phyloP scores from a whole-genome alignment of 2,113 vertebrate genomes.

The Corythornis madagascariensis region DNA sequence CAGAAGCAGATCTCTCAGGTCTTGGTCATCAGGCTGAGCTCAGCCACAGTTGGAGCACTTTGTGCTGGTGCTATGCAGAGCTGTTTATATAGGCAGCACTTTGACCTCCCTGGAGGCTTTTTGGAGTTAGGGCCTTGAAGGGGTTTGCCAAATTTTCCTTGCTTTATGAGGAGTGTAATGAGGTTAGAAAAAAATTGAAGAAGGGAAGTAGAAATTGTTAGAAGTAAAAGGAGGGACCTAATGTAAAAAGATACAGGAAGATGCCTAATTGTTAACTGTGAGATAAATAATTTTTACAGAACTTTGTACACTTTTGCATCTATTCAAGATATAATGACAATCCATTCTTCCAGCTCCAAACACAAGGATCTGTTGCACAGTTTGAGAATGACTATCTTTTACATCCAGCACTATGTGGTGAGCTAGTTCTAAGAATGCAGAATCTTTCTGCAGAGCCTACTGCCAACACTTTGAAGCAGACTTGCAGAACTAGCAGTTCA shows the following conservation, averaged over 20 bases:
- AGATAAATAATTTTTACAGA: not conserved
- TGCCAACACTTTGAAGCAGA: not conserved
- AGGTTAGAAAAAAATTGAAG: not conserved
- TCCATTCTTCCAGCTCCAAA: not conserved
- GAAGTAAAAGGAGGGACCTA: not conserved
- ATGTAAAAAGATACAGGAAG: not conserved
- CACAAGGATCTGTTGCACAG: not conserved
- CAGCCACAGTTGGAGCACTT: not conserved
- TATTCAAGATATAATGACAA: not conserved
- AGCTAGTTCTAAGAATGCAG: not conserved
- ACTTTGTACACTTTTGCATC: not conserved
- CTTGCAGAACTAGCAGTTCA: not conserved
- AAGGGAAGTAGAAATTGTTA: not conserved
- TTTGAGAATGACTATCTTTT: not conserved
- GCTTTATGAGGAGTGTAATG: not conserved
- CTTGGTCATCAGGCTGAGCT: not conserved
- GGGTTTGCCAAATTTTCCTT: not conserved
- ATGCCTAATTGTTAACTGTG: not conserved
- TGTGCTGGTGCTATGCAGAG: not conserved
- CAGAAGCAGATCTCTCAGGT: not conserved
- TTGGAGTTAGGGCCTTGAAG: not conserved
- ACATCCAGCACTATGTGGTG: not conserved
- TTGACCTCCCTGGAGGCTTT: not conserved
- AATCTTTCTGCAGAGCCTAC: not conserved
- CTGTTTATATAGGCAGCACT: not conserved